Conservation (phyloP, 2,113 vertebrate species). For the Hydrolagus affinis region DNA sequence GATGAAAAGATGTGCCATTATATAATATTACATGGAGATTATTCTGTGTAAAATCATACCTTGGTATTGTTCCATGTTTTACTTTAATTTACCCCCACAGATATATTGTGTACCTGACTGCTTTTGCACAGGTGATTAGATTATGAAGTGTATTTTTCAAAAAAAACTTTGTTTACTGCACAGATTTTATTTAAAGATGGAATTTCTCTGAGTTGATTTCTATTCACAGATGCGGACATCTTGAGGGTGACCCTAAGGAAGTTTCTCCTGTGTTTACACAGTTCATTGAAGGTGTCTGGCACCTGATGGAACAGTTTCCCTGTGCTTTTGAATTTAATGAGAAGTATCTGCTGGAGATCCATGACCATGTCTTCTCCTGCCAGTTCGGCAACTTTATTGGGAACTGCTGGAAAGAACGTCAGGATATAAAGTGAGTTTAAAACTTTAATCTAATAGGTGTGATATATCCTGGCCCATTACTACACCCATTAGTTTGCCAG, state of each 20-base stretch:
- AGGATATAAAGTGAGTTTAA: slow-evolving; percentile 58
- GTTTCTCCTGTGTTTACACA: slow-evolving; percentile 73
- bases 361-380: slow-evolving; percentile 66
- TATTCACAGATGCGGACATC: slow-evolving; percentile 60
- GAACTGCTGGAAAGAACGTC: slow-evolving; percentile 64
- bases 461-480: neutral
- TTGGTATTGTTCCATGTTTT: too few relatives aligned
- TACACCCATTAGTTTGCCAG: neutral
- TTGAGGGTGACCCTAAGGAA: slow-evolving; percentile 64
- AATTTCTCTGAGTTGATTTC: neutral
- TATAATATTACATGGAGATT: neutral
- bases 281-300: slow-evolving; percentile 70
- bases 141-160: neutral
- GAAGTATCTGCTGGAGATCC: slow-evolving; percentile 60
- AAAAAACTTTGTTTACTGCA: neutral
- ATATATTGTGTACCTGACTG: too few relatives aligned
- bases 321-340: slow-evolving; percentile 68
- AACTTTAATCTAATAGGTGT: neutral
- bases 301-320: slow-evolving; percentile 69
- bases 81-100: too few relatives aligned
- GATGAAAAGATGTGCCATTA: neutral
- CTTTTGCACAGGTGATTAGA: too few relatives aligned
- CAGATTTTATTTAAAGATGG: neutral
- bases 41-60: neutral
- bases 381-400: slow-evolving; percentile 76